Base-by-base conservation (phyloP, 2,113 vertebrate genomes). In the Pachycephala philippinensis region DNA sequence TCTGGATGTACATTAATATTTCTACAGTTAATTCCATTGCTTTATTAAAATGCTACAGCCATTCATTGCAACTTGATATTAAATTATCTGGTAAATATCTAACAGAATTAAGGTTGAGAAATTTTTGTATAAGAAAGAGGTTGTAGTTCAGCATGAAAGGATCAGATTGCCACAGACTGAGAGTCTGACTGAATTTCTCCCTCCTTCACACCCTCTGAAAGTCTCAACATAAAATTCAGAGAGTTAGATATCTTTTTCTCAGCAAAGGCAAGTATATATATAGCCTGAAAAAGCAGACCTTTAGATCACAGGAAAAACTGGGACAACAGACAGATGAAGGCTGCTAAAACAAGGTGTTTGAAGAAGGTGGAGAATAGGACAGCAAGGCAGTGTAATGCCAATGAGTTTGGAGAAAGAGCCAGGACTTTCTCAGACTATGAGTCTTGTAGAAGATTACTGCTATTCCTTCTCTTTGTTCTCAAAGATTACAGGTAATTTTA, bases 91-190 rank as follows among this genome's bases (percentile, higher is more conserved):
- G 84, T 80, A 89, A 96, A 95, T 96, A 80, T 95, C 81, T 91
- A 65, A 83, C 86, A 93, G 81, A 94, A 97, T 52, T 86, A 88
- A 91, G 90, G 61, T 61, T 95, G 93, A 97, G 84, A 95, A 97
- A 92, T 96, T 96, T 94, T 95, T 93, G 7, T 89, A 50, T 96
- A 93, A 94, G 80, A 96, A 97, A 93, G 83, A 70, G 59, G 91
- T 96, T 89, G 49, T 90, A 93, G 93, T 90, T 93, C 86, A 93
- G 72, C 72, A 69, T 57, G 72, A 50, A 86, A 54, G 24, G 80
- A 96, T 69, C 82, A 90, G 82, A 70, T 87, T 96, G 78, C 57
- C 86, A 95, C 52, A 93, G 94, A 91, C 74, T 93, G 57, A 71
- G 86, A 87, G 30, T 74, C 82, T 86, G 59, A 56, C 87, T 94